phyloP scores from a whole-genome alignment of 2,113 vertebrate genomes.

The Spermophilus dauricus region DNA sequence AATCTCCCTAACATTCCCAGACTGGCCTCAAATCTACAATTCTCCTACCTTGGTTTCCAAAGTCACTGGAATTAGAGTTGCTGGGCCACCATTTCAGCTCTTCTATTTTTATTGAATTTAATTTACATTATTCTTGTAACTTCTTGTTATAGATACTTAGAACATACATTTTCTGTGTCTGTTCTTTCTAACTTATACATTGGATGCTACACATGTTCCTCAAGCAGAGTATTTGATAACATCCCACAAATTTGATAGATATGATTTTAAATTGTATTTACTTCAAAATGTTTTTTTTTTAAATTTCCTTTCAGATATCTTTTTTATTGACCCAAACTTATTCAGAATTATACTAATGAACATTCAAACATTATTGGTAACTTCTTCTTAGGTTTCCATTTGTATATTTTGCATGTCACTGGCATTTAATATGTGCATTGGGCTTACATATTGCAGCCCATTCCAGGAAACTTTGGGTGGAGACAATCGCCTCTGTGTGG shows the following conservation, averaged over 20 bases:
- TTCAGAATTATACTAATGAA: background rate
- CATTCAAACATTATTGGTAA: background rate
- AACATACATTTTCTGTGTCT: background rate
- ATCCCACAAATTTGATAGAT: background rate
- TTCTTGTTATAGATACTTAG: background rate
- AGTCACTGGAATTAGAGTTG: no score
- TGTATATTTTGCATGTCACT: background rate
- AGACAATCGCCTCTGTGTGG: background rate
- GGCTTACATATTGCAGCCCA: background rate
- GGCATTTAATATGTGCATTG: background rate
- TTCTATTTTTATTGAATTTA: background rate
- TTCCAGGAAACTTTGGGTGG: background rate
- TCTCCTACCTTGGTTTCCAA: no score
- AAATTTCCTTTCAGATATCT: background rate
- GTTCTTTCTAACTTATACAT: no score
- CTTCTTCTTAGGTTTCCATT: background rate
- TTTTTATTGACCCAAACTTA: background rate
- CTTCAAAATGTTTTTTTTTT: background rate
- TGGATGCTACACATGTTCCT: no score
- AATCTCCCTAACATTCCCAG: no score
- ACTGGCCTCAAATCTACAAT: no score
- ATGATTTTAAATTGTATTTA: background rate
- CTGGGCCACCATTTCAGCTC: no score
- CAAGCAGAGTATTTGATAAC: no score
- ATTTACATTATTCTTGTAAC: background rate